These are phyloP conservation scores for Acyrthosiphon pisum DNA, from an alignment of 1,140 invertebrate genomes.

Conservation along the genomic window DNA sequence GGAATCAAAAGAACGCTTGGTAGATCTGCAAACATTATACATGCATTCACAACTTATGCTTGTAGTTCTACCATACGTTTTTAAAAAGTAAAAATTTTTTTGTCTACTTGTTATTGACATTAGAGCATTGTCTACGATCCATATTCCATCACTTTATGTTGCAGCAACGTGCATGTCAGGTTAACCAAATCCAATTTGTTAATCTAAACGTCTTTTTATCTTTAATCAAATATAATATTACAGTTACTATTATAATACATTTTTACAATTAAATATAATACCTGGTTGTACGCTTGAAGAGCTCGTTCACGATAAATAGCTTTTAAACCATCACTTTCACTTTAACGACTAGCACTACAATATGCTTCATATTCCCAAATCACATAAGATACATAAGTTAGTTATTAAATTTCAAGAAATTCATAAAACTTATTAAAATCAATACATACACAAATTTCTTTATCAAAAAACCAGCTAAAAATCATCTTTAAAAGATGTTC, in stretches of 20 bases:
- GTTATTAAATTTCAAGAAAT: not conserved
- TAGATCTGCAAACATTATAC: constrained; percentile 59
- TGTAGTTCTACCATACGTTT: constrained; percentile 90
- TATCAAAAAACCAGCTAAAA: constrained; percentile 72
- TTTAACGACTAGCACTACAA: constrained; percentile 69
- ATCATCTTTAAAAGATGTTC: constrained; percentile 76
- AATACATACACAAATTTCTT: constrained; percentile 75
- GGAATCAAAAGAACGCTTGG: no score
- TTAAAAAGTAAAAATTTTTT: constrained; percentile 79
- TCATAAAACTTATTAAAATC: constrained; percentile 61
- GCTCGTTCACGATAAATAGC: constrained; percentile 83
- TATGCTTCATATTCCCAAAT: constrained; percentile 62
- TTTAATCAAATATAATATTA: constrained; percentile 61
- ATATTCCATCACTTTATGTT: constrained; percentile 88
- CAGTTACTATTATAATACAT: not conserved
- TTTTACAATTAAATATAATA: constrained; percentile 62
- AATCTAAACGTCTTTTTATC: constrained; percentile 88
- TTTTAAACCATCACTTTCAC: constrained; percentile 66
- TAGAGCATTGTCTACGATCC: constrained; percentile 83
- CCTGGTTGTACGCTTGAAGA: constrained; percentile 76
- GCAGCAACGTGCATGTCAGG: constrained; percentile 79
- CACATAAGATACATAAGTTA: not conserved
- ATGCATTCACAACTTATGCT: constrained; percentile 69
- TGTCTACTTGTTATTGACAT: constrained; percentile 90
- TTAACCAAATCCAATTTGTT: constrained; percentile 84